Evolutionary conservation across 2,113 vertebrate genomes (phyloP), one percentile per base, ranked within the genome.

Genomic region (Pitta sordida): DNA sequence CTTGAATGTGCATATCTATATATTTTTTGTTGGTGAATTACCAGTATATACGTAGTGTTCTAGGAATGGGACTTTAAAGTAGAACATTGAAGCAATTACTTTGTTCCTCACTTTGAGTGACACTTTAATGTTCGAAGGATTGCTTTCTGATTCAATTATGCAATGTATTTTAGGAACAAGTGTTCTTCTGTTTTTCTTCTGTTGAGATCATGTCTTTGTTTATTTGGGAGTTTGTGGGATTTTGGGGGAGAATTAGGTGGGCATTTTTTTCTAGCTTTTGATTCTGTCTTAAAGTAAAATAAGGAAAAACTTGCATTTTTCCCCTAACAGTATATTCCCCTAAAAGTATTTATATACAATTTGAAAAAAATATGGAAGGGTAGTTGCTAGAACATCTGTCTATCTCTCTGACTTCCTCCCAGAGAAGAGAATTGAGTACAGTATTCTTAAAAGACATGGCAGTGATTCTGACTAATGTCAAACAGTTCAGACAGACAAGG

Each of bases 301-400:
- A 13, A 41, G 48, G 21, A 49, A 76, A 68, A 63, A 23, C 3
- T 19, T 34, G 11, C 13, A 3, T 77, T 91, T 77, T 46, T 3
- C 3, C 4, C 12, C 2, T 13, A 34, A 34, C 3, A 3, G n/a
- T n/a, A n/a, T n/a, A n/a, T n/a, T n/a, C n/a, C n/a, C n/a, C 8
- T 68, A 3, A 6, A 56, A 81, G 27, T 2, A 53, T 53, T 89
- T 56, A 2, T 43, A 21, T 27, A 34, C 7, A 59, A 7, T 46
- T 62, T 37, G 3, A 48, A 91, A 69, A 65, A 73, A 60, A 48
- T 37, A 20, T 2, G 3, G 34, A 74, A 29, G 15, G 6, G 1
- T 73, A 44, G 21, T 77, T 91, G 7, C 2, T 73, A 24, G n/a
- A 52, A 36, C 7, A 18, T 37, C 43, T n/a, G 6, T 49, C 13